phyloP scores from a whole-genome alignment of 2,113 vertebrate species.

The Circaetus cinerascens region DNA sequence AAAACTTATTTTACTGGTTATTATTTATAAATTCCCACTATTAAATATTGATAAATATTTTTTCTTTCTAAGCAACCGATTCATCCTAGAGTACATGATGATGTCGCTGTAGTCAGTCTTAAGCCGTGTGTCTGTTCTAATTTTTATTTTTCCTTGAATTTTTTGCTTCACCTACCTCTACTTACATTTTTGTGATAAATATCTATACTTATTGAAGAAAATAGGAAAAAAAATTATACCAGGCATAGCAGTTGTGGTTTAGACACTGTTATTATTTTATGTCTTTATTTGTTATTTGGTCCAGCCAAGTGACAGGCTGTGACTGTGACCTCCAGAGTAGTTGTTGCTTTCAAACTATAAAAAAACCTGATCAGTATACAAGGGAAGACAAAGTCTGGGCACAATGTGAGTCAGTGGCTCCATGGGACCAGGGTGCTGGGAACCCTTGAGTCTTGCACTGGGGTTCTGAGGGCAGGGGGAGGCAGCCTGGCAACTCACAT shows the following conservation, averaged over 20 bases:
- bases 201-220: background rate
- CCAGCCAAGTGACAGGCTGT: background rate
- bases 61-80: background rate
- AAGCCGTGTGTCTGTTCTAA: background rate
- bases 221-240: background rate
- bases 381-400: background rate
- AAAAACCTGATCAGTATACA: background rate
- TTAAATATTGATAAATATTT: background rate
- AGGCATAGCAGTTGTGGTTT: background rate
- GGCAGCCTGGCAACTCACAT: background rate
- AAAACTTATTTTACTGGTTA: background rate
- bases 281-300: background rate
- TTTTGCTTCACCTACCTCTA: background rate
- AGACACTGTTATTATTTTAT: background rate
- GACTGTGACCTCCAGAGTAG: background rate
- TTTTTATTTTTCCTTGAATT: background rate
- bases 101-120: background rate
- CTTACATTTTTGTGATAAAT: background rate
- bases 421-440: background rate
- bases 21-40: background rate
- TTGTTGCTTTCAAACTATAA: background rate
- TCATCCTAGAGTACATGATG: background rate
- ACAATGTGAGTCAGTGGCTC: fast-evolving
- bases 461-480: background rate
- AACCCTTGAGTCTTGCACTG: fast-evolving